Evolutionary conservation across 2,888 invertebrate genomes (phyloP).

Genomic region (Pristionchus fissidentatus): DNA sequence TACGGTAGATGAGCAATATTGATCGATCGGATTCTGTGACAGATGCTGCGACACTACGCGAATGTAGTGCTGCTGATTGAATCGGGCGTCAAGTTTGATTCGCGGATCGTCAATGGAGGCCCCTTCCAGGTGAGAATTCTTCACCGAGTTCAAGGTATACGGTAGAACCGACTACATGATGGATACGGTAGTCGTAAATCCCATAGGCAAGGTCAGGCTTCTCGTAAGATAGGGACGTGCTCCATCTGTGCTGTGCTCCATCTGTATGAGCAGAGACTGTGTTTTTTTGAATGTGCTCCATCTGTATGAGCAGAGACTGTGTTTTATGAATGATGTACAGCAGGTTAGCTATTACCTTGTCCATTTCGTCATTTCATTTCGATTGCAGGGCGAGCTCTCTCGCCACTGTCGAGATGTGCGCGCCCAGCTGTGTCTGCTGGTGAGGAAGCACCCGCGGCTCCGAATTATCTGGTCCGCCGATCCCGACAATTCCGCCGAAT

Average conservation of each 20-base stretch:
- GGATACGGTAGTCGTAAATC: not conserved
- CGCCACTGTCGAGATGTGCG: conserved; percentile 70
- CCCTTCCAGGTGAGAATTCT: conserved; percentile 66
- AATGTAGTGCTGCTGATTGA: conserved; percentile 71
- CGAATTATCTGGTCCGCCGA: conserved; percentile 96
- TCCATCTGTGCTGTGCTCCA: no score
- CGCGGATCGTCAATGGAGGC: conserved; percentile 71
- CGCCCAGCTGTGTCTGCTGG: conserved; percentile 85
- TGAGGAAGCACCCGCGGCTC: conserved; percentile 92
- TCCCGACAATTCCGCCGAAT: conserved; percentile 93
- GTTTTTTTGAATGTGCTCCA: no score
- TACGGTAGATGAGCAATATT: not conserved
- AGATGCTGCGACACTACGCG: conserved; percentile 73
- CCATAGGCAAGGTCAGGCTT: no score
- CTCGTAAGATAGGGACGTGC: no score
- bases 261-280: no score
- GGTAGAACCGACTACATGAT: no score
- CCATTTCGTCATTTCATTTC: not conserved
- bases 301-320: no score
- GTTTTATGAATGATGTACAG: no score
- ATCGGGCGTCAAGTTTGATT: conserved; percentile 69
- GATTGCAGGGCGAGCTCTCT: conserved; percentile 70
- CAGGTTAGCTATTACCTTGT: no score
- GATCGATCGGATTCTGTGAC: conserved; percentile 49
- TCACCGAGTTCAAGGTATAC: no score